These are phyloP conservation scores for Conomelus anceps DNA, from an alignment of 2,888 invertebrate species.

Conservation along the genomic window DNA sequence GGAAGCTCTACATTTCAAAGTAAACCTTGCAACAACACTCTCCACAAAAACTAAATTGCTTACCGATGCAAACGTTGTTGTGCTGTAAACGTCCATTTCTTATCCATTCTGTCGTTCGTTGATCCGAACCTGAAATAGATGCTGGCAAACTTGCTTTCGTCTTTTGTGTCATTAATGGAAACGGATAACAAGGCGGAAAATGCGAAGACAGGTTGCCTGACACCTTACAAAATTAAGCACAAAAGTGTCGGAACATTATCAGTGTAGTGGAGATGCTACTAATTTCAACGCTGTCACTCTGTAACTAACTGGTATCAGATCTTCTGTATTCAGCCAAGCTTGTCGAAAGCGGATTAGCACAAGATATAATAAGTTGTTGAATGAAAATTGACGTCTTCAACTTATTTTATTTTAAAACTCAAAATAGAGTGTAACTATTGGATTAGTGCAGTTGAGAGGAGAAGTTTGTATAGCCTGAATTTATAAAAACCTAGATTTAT, in stretches of 20 bases:
- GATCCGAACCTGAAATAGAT: not conserved
- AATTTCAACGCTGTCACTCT: not conserved
- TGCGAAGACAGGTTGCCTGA: not conserved
- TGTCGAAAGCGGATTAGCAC: not conserved
- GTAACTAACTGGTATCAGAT: not conserved
- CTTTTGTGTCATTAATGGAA: not conserved
- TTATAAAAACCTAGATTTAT: no score
- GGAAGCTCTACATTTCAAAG: not conserved
- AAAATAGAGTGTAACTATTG: not conserved
- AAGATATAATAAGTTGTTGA: not conserved
- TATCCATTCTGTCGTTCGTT: not conserved
- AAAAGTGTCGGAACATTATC: not conserved
- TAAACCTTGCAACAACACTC: not conserved
- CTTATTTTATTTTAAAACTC: not conserved
- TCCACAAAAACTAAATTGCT: not conserved
- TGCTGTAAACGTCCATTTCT: not conserved
- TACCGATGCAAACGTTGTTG: not conserved
- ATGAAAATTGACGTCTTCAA: not conserved
- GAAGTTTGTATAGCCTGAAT: no score
- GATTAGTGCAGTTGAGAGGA: not conserved
- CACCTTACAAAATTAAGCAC: not conserved
- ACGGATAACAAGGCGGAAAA: not conserved
- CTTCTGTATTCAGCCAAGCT: not conserved
- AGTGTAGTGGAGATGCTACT: not conserved
- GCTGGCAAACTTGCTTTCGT: not conserved